Evolutionary conservation across 1,140 invertebrate genomes (phyloP).

Genomic region (Cyclargus thomasi): DNA sequence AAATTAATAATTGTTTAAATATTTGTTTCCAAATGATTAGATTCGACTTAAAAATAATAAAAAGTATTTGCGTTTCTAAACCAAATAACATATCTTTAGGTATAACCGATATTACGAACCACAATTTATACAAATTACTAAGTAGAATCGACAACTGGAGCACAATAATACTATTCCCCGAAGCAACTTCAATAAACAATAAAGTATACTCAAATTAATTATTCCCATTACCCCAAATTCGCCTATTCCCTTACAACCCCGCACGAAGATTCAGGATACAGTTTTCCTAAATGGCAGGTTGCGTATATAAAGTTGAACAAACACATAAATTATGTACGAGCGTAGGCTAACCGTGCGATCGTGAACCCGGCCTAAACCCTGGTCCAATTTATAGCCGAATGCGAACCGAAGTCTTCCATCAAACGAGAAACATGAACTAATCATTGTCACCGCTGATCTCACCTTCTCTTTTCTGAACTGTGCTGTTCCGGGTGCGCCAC

Average conservation of each 20-base stretch:
- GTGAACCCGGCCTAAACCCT: conserved; percentile 1
- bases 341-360: conserved; percentile 12
- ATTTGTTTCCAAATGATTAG: too few relatives aligned
- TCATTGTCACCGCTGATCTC: conserved; percentile 15
- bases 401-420: not conserved
- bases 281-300: conserved; percentile 8
- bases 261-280: conserved; percentile 4
- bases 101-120: too few relatives aligned
- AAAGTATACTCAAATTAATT: conserved; percentile 1
- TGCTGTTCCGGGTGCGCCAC: not conserved
- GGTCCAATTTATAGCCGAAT: not conserved
- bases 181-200: not conserved
- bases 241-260: not conserved
- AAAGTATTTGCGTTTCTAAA: too few relatives aligned
- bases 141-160: too few relatives aligned
- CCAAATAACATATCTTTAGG: too few relatives aligned
- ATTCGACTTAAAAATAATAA: too few relatives aligned
- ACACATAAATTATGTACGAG: conserved; percentile 17
- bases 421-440: not conserved
- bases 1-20: too few relatives aligned
- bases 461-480: conserved; percentile 14
- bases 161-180: not conserved
- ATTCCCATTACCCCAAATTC: not conserved
- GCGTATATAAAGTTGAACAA: conserved; percentile 13
- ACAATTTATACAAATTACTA: too few relatives aligned